Conservation (phyloP, 2,113 vertebrate species). For the Phrynocephalus versicolor region DNA sequence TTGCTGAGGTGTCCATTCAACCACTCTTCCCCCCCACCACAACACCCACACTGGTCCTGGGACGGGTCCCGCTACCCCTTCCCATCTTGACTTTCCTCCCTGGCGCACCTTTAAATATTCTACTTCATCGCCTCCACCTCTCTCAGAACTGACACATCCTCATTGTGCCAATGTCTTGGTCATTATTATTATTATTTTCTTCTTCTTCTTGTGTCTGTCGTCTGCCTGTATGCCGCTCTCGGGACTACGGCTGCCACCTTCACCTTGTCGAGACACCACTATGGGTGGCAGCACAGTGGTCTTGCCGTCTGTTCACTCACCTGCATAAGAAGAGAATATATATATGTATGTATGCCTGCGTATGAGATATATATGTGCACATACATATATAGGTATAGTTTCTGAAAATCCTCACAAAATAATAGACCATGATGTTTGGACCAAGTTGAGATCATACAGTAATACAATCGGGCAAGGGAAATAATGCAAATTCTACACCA, state of each 20-base stretch:
- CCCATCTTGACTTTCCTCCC: constrained; percentile 15
- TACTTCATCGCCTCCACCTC: constrained; percentile 39
- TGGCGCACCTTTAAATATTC: constrained; percentile 34
- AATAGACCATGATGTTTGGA: neutral
- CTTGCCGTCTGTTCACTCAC: constrained; percentile 35
- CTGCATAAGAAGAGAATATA: constrained; percentile 65
- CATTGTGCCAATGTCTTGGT: constrained; percentile 60
- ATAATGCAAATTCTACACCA: neutral
- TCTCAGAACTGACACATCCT: constrained; percentile 57
- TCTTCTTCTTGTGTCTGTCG: constrained; percentile 70
- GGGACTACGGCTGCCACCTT: constrained; percentile 20
- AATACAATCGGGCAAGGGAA: neutral
- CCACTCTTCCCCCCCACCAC: constrained; percentile 51
- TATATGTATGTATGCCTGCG: constrained; percentile 48
- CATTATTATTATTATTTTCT: constrained; percentile 7
- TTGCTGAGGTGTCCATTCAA: constrained; percentile 75
- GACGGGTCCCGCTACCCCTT: constrained; percentile 16
- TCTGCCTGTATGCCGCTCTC: constrained; percentile 57
- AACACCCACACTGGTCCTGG: constrained; percentile 15
- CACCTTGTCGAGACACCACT: neutral
- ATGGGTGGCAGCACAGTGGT: constrained; percentile 5
- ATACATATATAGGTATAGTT: constrained; percentile 76
- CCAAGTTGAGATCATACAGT: constrained; percentile 52
- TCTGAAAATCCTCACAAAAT: constrained; percentile 64
- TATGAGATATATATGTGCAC: constrained; percentile 47